A percentile compares a stretch with the other conserved stretches of the same genome.
These are phyloP conservation scores for Pseudomyrmex concolor DNA, from an alignment of 1,140 invertebrate genomes.

Conservation along the genomic window DNA sequence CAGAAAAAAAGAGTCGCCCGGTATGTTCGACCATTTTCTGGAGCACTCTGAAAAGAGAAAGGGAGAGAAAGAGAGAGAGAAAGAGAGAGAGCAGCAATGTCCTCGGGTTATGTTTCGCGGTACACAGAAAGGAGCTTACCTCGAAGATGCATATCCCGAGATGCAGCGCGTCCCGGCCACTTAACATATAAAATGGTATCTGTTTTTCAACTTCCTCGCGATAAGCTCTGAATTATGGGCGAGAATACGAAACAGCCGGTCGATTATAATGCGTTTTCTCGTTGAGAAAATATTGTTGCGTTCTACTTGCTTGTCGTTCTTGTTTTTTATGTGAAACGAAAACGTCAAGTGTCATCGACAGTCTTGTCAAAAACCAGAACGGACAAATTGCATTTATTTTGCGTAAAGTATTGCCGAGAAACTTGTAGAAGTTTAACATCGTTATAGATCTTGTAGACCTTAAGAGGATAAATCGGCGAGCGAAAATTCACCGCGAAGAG, in stretches of 20 bases:
- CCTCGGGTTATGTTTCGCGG: conserved; percentile 62
- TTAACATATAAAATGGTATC: conserved; percentile 68
- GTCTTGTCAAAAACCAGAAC: background rate
- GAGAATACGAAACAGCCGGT: conserved; percentile 24
- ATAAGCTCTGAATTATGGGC: conserved; percentile 60
- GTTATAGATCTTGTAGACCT: background rate
- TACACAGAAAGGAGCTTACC: conserved; percentile 75
- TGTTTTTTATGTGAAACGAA: background rate
- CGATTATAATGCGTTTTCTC: conserved; percentile 23
- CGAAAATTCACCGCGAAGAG: background rate
- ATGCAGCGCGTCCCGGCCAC: conserved; percentile 38
- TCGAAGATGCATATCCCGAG: conserved; percentile 62
- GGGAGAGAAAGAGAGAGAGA: too few relatives aligned
- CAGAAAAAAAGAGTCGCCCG: conserved; percentile 2
- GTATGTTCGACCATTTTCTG: conserved; percentile 48
- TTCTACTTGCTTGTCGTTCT: background rate
- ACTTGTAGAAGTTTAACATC: background rate
- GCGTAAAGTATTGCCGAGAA: conserved; percentile 3
- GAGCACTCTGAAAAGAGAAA: background rate
- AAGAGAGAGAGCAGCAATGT: conserved; percentile 38
- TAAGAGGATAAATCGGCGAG: conserved; percentile 10
- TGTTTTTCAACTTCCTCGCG: conserved; percentile 59
- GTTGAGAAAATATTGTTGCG: background rate
- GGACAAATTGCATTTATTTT: conserved; percentile 12
- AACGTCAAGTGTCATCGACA: background rate